phyloP scores from a whole-genome alignment of 2,888 invertebrate species.

The Orchesella flavescens region DNA sequence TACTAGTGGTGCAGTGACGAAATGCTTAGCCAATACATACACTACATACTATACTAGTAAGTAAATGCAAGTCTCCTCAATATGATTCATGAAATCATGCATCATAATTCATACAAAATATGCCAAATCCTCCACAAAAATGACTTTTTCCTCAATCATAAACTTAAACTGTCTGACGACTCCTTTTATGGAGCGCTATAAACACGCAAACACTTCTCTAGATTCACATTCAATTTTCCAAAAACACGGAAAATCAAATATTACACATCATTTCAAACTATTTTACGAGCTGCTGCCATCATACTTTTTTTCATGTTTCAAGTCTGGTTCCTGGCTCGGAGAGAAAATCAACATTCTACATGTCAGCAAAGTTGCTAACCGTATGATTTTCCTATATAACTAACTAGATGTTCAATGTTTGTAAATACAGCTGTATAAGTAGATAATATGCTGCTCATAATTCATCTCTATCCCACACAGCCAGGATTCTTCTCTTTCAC shows the following conservation, averaged over 20 bases:
- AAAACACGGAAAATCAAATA: slow-evolving; percentile 7
- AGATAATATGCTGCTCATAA: background rate
- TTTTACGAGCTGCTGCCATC: slow-evolving; percentile 1
- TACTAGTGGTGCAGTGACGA: too few relatives aligned
- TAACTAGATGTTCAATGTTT: background rate
- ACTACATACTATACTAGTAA: background rate
- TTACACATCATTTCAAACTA: background rate
- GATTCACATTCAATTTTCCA: background rate
- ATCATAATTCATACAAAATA: too few relatives aligned
- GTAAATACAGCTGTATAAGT: background rate
- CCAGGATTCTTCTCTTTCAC: too few relatives aligned
- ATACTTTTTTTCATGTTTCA: background rate
- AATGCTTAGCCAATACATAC: too few relatives aligned
- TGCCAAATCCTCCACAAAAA: background rate
- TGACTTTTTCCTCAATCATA: background rate
- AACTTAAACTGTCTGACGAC: background rate
- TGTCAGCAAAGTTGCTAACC: background rate
- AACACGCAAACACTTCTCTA: background rate
- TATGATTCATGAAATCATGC: background rate
- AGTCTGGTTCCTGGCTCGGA: background rate
- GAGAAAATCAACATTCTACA: background rate
- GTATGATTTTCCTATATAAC: background rate
- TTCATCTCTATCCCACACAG: background rate
- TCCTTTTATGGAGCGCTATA: background rate
- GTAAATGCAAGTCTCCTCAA: background rate